Evolutionary conservation across 2,797 vertebrate genomes (phyloP).

Genomic region (Microtus californicus): DNA sequence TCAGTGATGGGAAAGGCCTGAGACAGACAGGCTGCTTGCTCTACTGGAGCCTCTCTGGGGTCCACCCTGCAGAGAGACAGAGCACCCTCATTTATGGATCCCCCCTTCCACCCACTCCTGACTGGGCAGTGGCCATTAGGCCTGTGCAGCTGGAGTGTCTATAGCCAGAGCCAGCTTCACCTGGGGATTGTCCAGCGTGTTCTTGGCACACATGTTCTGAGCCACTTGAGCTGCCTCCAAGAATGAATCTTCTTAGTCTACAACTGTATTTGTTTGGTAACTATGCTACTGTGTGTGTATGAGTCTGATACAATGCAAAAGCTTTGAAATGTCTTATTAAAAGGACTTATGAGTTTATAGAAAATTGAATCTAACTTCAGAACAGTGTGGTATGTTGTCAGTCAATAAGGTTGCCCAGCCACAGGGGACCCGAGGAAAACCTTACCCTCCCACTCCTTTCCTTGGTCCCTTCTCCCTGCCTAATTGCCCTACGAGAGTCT

Average conservation of each 20-base stretch:
- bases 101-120: not conserved
- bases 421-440: conserved; percentile 66
- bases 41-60: not conserved
- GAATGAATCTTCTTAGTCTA: conserved; percentile 60
- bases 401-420: conserved; percentile 68
- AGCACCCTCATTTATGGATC: not conserved
- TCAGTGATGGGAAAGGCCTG: not conserved
- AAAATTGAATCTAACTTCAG: conserved; percentile 61
- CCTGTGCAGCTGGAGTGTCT: not conserved
- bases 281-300: conserved; percentile 57
- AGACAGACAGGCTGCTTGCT: not conserved
- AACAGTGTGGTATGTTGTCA: conserved; percentile 58
- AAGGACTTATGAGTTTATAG: conserved; percentile 71
- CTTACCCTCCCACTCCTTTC: not conserved
- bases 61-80: not conserved
- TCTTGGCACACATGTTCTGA: not conserved
- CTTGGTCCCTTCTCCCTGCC: not conserved
- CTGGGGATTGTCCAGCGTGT: not conserved
- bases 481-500: not conserved
- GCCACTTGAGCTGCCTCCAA: conserved; percentile 52
- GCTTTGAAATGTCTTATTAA: conserved; percentile 69
- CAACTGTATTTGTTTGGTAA: conserved; percentile 69
- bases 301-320: conserved; percentile 65
- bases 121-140: not conserved
- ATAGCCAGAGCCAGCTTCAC: fast-evolving